A percentile compares a stretch with the other conserved stretches of the same genome.
Evolutionary conservation across 2,113 vertebrate species (phyloP).

Genomic region (Epinephelus lanceolatus): DNA sequence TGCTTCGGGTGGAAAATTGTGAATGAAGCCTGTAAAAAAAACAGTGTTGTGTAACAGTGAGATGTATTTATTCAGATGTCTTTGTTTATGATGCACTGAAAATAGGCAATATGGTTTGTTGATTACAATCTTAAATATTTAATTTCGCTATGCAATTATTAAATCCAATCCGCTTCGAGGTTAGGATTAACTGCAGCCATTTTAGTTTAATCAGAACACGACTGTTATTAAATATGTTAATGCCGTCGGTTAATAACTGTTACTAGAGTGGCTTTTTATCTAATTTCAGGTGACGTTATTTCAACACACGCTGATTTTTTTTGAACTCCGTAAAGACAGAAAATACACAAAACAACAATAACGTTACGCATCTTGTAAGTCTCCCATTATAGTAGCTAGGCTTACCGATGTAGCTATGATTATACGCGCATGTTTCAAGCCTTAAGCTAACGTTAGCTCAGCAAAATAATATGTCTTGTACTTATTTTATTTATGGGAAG

Average conservation of each 20-base stretch:
- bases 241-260: background rate
- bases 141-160: background rate
- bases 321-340: background rate
- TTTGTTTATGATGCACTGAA: background rate
- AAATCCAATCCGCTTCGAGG: conserved; percentile 12
- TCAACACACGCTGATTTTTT: background rate
- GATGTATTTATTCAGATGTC: background rate
- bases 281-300: no score
- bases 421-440: background rate
- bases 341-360: background rate
- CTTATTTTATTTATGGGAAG: background rate
- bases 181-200: conserved; percentile 36
- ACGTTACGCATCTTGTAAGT: background rate
- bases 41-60: background rate
- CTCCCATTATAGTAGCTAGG: no score
- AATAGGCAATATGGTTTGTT: background rate
- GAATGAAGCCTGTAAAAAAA: background rate
- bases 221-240: background rate
- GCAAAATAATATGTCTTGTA: fast-evolving
- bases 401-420: no score
- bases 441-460: background rate
- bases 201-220: background rate
- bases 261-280: no score
- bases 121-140: background rate
- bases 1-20: background rate